Evolutionary conservation across 2,113 vertebrate genomes (phyloP), one percentile per base, ranked within the genome.

Genomic region (Odontophorus gujanensis): DNA sequence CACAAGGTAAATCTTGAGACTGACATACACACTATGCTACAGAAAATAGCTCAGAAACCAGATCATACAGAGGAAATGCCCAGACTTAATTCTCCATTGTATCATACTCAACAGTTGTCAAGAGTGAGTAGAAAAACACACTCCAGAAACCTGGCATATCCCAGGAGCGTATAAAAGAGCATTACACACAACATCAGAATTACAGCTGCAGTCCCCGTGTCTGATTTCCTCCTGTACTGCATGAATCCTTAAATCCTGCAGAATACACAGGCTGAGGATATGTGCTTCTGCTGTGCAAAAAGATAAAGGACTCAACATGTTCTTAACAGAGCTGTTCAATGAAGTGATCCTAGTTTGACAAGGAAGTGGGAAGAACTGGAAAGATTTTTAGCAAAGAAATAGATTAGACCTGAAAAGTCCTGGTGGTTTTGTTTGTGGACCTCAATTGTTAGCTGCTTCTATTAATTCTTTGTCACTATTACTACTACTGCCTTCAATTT

Each of bases 391-490:
- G 68, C 84, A 53, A 81, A 58, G 15, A 72, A 92, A 67, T 75
- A 40, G 6, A 32, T 28, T 47, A 71, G 73, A 86, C 40, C 55
- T 61, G 71, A 38, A 85, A 93, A 78, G 63, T 95, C 81, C 43
- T 81, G 50, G 61, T 78, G 59, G 65, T 78, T 94, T 73, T 87
- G 61, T 87, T 91, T 85, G 79, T 78, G 69, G 61, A 13, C 73
- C 5, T 88, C 82, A 77, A 69, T 69, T 79, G 83, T 95, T 81
- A 95, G 36, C 50, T 77, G 8, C 25, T 92, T 86, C 76, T 89
- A 22, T 90, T 95, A 92, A 90, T 93, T 93, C 55, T 92, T 89
- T 85, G 67, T 87, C 78, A 62, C 81, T 81, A 87, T 89, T 94
- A 85, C 59, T 85, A 85, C 77, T 85, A 92, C 90, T 76, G 75